These are phyloP conservation scores for Perca schrenkii DNA, from an alignment of 2,113 vertebrate species.

Conservation along the genomic window DNA sequence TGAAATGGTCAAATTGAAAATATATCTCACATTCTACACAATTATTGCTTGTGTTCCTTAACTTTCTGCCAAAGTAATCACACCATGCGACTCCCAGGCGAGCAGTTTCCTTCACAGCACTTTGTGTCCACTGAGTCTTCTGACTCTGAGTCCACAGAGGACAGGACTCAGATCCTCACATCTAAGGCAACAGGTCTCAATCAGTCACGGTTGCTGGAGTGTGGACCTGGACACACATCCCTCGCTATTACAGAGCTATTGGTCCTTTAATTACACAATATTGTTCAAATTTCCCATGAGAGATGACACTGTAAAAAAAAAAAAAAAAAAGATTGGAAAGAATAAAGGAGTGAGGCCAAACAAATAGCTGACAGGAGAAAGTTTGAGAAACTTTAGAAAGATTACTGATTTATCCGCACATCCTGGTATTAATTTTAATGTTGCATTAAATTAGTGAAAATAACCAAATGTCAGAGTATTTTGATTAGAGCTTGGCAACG, in stretches of 20 bases:
- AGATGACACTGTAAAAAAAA: slow-evolving; percentile 48
- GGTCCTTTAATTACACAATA: slow-evolving; percentile 73
- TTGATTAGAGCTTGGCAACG: neutral
- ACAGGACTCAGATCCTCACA: slow-evolving; percentile 33
- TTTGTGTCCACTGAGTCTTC: slow-evolving; percentile 13
- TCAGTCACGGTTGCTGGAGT: slow-evolving; percentile 67
- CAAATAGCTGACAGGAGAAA: slow-evolving; percentile 21
- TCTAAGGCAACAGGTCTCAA: slow-evolving; percentile 64
- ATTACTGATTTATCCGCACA: neutral
- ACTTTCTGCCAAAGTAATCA: slow-evolving; percentile 57
- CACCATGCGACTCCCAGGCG: slow-evolving; percentile 24
- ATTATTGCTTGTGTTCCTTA: slow-evolving; percentile 59
- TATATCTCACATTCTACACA: slow-evolving; percentile 57
- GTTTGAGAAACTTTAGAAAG: neutral
- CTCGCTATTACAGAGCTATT: slow-evolving; percentile 61
- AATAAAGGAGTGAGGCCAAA: slow-evolving; percentile 44
- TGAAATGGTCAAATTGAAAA: slow-evolving; percentile 70
- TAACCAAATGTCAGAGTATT: slow-evolving; percentile 5
- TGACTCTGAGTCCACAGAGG: slow-evolving; percentile 34
- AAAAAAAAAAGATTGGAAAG: slow-evolving; percentile 25
- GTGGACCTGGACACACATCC: slow-evolving; percentile 47
- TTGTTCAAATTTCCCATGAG: slow-evolving; percentile 69
- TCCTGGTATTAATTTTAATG: slow-evolving; percentile 1
- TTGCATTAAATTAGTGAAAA: neutral
- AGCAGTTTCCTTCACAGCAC: slow-evolving; percentile 23